phyloP scores from a whole-genome alignment of 2,888 invertebrate genomes.

The Megalurothrips usitatus region DNA sequence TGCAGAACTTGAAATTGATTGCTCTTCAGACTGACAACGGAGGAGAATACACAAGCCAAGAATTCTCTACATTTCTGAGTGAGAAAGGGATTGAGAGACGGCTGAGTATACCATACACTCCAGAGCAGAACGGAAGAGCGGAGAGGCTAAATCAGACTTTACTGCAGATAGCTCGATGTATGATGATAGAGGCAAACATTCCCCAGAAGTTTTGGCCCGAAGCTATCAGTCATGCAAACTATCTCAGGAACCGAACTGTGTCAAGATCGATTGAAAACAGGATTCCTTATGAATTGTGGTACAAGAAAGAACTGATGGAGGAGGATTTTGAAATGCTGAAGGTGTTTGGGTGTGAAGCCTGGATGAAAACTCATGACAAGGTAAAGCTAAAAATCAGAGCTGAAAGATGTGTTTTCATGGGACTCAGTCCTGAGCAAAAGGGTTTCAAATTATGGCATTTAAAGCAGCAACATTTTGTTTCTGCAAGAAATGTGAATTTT shows the following conservation, averaged over 20 bases:
- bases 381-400: constrained; percentile 31
- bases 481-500: not conserved
- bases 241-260: constrained; percentile 37
- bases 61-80: constrained; percentile 34
- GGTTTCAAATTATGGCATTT: constrained; percentile 4
- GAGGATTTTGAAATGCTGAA: constrained; percentile 31
- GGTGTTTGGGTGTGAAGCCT: constrained; percentile 36
- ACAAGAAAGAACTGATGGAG: constrained; percentile 29
- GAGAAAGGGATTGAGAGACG: constrained; percentile 38
- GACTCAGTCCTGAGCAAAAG: not conserved
- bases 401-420: constrained; percentile 29
- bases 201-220: constrained; percentile 40
- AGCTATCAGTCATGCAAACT: constrained; percentile 38
- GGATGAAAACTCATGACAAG: constrained; percentile 20
- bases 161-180: constrained; percentile 37
- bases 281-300: constrained; percentile 35
- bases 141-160: constrained; percentile 40
- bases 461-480: not conserved
- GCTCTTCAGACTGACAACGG: constrained; percentile 31
- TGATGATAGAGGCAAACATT: constrained; percentile 37
- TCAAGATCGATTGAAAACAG: constrained; percentile 32
- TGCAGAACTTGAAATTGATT: constrained; percentile 27
- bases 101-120: constrained; percentile 37
- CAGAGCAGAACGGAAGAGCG: constrained; percentile 39
- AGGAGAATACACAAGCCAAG: constrained; percentile 32